Base-by-base conservation (phyloP, 1,140 invertebrate species). In the Ephestia elutella region DNA sequence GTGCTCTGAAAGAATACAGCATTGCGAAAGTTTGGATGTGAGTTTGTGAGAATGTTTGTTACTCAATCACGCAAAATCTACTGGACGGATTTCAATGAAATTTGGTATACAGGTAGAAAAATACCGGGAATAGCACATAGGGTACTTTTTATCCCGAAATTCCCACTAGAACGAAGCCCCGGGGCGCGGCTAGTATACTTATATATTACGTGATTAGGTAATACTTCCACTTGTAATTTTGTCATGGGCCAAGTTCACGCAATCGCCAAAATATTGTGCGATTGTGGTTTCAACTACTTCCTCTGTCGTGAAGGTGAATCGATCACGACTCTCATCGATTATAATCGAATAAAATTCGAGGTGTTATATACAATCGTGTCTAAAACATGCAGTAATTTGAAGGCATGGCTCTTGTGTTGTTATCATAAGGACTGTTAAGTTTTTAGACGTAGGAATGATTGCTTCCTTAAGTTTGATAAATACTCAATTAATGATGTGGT, bases 271-370 rank as follows among this genome's bases (percentile, higher is more conserved):
- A 44, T 15, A 15, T 15, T 44, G 5, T 44, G 38, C 15, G 30
- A 32, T 32, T 32, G n/a, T 15, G n/a, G 13, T 44, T 17, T 25
- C 21, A 25, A 44, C n/a, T 15, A 44, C 38, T 44, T 44, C 38
- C 38, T 44, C 15, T 44, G 38, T 44, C 38, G 38, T 44, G 38
- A 44, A 44, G 38, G 38, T 44, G 38, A 44, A 44, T 44, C 38
- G 38, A 44, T 44, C 38, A 44, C 38, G 38, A 44, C 38, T 44
- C 13, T 4, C 10, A 44, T 44, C 38, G 38, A 44, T 44, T 44
- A 32, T 32, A 44, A 15, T 15, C 38, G 38, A 15, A 44, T 44
- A 44, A 44, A 44, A 44, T 15, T 44, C 38, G 38, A 44, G 38
- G 38, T 44, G 38, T 44, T 44, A 15, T 44, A 44, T 44, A 15